Base-by-base conservation (phyloP, 2,797 vertebrate genomes). In the Alca torda region DNA sequence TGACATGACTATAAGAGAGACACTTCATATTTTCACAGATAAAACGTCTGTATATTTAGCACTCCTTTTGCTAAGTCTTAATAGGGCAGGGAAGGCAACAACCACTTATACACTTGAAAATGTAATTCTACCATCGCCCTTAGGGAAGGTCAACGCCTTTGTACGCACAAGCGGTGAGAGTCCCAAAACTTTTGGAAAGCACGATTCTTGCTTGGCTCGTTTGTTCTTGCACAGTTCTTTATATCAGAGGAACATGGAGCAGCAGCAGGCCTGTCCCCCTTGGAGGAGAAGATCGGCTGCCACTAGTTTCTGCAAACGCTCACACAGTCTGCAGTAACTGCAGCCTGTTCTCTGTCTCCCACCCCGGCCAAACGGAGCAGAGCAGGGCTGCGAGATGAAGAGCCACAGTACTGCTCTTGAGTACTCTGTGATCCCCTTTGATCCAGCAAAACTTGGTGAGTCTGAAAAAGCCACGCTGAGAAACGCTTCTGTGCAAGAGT, bases 261-360 rank as follows among this genome's bases (percentile, higher is more conserved):
- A 0, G 45, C 20, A 28, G 50, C 13, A 24, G 48, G 64, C 9
- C 46, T n/a, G 9, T 16, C 3, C 21, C n/a, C 26, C 35, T 77
- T 6, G 0, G 46, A 73, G 43, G n/a, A 33, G 23, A 39, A 5
- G 41, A 33, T 24, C 0, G 0, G 45, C n/a, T 39, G 4, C n/a
- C 45, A 37, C 31, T 1, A 30, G 54, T 24, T 87, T 43, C 89
- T 65, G 30, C 72, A 83, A 76, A 82, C 2, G 23, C 35, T 45
- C 0, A 0, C 1, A 0, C 7, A 13, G n/a, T 20, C 37, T 64
- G 61, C 63, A n/a, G 33, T 37, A 51, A 51, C 21, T 26, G 23
- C 54, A 78, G 54, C 13, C 70, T 61, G n/a, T 11, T 41, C 33
- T 50, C 69, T 5, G 1, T 39, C 60, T 89, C 53, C 75, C 21